These are phyloP conservation scores for Thyatira batis DNA, from an alignment of 2,888 invertebrate genomes.

Conservation along the genomic window DNA sequence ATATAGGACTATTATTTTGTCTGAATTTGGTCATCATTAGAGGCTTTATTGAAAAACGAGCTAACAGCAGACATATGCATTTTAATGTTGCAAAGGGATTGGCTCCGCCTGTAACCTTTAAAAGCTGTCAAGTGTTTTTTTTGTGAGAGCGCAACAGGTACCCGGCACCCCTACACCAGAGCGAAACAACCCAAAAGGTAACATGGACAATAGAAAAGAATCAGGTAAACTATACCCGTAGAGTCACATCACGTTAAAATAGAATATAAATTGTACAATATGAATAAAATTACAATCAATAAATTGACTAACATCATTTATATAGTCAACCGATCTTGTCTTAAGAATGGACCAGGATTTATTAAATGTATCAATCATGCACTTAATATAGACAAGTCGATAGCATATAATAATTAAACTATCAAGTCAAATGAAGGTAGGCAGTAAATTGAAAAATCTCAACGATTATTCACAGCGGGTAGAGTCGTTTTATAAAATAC, in stretches of 20 bases:
- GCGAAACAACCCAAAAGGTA: background rate
- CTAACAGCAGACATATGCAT: background rate
- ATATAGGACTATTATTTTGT: background rate
- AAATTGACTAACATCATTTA: background rate
- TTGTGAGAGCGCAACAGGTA: slow-evolving; percentile 1
- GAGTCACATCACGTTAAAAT: background rate
- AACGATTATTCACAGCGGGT: slow-evolving; percentile 7
- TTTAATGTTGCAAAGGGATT: background rate
- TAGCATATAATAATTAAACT: background rate
- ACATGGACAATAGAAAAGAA: background rate
- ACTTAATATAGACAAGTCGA: background rate
- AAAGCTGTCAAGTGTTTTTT: background rate
- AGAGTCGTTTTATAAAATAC: slow-evolving; percentile 7
- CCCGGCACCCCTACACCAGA: background rate
- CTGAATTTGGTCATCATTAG: background rate
- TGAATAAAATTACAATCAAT: background rate
- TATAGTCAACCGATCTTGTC: background rate
- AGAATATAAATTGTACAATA: background rate
- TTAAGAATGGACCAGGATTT: background rate
- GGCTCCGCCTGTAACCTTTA: background rate
- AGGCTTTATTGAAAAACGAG: background rate
- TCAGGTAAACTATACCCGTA: slow-evolving; percentile 1
- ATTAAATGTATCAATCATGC: background rate
- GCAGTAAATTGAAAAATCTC: slow-evolving; percentile 4
- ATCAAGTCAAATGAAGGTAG: background rate